phyloP scores from a whole-genome alignment of 2,888 invertebrate species.

The Erebia aethiops region DNA sequence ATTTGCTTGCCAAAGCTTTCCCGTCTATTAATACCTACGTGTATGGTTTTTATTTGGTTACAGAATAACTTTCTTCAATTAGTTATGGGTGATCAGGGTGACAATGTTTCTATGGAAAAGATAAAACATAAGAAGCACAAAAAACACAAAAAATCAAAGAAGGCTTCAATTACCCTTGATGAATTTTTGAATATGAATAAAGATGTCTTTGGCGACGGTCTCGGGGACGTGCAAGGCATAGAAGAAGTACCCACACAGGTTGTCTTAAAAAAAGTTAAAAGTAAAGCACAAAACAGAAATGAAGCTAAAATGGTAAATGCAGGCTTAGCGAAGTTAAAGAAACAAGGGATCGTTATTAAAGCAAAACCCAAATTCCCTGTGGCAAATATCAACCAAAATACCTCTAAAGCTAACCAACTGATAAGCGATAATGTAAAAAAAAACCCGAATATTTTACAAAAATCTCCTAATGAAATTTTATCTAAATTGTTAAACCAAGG shows the following conservation, averaged over 20 bases:
- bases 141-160: constrained; percentile 76
- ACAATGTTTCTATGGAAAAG: constrained; percentile 48
- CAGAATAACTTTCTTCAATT: constrained; percentile 71
- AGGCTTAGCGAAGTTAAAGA: constrained; percentile 69
- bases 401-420: constrained; percentile 26
- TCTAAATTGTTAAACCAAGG: constrained; percentile 69
- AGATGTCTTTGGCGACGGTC: constrained; percentile 76
- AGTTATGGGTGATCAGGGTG: constrained; percentile 60
- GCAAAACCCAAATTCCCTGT: constrained; percentile 50
- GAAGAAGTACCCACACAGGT: constrained; percentile 74
- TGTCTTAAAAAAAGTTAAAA: constrained; percentile 65
- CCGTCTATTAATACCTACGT: neutral
- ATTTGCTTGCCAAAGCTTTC: too few species aligned
- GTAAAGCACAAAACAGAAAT: constrained; percentile 51
- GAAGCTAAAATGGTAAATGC: constrained; percentile 50
- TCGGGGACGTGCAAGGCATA: constrained; percentile 69
- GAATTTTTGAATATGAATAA: constrained; percentile 78
- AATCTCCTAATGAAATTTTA: constrained; percentile 60
- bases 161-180: constrained; percentile 73
- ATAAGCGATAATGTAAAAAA: constrained; percentile 23
- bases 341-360: constrained; percentile 71
- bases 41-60: constrained; percentile 42
- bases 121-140: constrained; percentile 69
- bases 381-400: constrained; percentile 20
- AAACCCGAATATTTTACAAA: constrained; percentile 26